Base-by-base conservation (phyloP, 1,140 invertebrate species). In the Ptiloglossa arizonensis region DNA sequence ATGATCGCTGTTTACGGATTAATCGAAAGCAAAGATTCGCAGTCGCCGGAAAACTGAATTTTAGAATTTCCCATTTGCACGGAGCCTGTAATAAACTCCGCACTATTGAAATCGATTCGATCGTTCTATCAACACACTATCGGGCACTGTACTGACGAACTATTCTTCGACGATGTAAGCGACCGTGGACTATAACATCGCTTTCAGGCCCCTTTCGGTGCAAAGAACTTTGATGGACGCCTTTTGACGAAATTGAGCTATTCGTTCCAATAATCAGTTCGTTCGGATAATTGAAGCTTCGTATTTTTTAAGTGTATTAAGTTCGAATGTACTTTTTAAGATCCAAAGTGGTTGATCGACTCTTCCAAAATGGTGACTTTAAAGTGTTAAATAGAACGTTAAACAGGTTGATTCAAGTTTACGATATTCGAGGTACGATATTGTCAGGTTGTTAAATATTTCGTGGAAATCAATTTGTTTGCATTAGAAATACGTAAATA, bases 131-230 rank as follows among this genome's bases (percentile, higher is more conserved):
- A 44, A 48, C 52, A 56, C 13, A 3, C 54, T 29, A 38, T 79
- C 75, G 60, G 77, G 77, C 77, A 79, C 71, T 79, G 77, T 63
- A 48, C 6, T 71, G 56, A 52, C n/a, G 48, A 62, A 79, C n/a
- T 52, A 54, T 67, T 27, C 35, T 46, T 56, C 38, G 38, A 38
- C 2, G 29, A 68, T 62, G 19, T 29, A 67, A 50, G 32, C 48
- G 63, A 56, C 63, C 6, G 48, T 79, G 24, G 67, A 67, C 77
- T 73, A 27, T 27, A n/a, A n/a, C n/a, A n/a, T n/a, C n/a, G n/a
- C n/a, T n/a, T n/a, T n/a, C n/a, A n/a, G n/a, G n/a, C n/a, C n/a
- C n/a, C n/a, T 60, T 35, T 57, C 35, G 66, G 60, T 41, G 44
- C 35, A 79, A 59, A 72, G 60, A 27, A 70, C 35, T 15, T 52